Evolutionary conservation across 2,797 vertebrate species (phyloP).

Genomic region (Morus bassanus): DNA sequence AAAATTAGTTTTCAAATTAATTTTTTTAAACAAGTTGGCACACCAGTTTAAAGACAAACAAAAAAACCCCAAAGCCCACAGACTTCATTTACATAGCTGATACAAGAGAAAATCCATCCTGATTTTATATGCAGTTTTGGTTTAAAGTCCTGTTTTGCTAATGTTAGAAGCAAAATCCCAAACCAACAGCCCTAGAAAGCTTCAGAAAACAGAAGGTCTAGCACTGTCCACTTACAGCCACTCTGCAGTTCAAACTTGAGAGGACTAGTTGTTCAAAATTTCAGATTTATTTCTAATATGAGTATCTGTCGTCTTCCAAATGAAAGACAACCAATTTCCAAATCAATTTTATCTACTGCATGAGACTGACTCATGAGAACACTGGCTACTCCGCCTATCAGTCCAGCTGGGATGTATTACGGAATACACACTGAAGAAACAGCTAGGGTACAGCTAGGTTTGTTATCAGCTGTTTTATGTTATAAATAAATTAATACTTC

Average conservation of each 20-base stretch:
- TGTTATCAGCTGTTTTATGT: fast-evolving
- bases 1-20: background rate
- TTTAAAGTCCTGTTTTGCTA: background rate
- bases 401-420: background rate
- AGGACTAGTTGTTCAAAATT: background rate
- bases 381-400: background rate
- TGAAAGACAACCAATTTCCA: background rate
- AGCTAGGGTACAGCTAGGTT: background rate
- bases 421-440: background rate
- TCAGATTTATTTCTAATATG: background rate
- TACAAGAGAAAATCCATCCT: background rate
- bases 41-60: background rate
- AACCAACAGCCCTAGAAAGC: background rate
- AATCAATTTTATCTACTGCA: background rate
- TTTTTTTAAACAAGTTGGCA: background rate
- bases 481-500: background rate
- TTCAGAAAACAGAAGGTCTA: background rate
- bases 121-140: background rate
- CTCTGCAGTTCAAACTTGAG: background rate
- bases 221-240: background rate
- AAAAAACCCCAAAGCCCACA: background rate
- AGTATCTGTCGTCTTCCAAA: background rate
- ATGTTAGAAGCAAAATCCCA: background rate
- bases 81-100: background rate
- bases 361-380: background rate